Base-by-base conservation (phyloP, 2,113 vertebrate species). In the Riparia riparia region DNA sequence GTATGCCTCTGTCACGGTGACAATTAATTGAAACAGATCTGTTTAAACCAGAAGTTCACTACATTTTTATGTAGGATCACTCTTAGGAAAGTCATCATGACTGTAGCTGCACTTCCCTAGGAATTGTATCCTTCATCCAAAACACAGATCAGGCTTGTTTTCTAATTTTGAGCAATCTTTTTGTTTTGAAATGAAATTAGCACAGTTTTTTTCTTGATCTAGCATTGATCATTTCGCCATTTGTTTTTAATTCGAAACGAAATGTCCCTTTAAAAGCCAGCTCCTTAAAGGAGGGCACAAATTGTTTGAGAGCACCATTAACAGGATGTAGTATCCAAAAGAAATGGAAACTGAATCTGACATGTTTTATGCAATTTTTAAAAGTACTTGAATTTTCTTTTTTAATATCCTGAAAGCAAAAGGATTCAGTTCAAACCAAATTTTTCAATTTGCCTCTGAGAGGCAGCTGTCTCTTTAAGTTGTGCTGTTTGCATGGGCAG, bases 11-110 rank as follows among this genome's bases (percentile, higher is more conserved):
- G 14, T 49, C 50, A 42, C 31, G 32, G 28, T 49, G 71, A 72
- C 49, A 82, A 26, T 77, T 76, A 70, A 42, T 82, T 68, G 34
- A 58, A 94, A 29, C 34, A 73, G 25, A 34, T 47, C 44, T 80
- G 12, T n/a, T 89, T 80, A 69, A 82, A 54, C 8, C 7, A 37
- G 32, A 50, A 34, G 22, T 41, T 56, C 0, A 0, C 29, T 37
- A 26, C 4, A 13, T 57, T 83, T 77, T 83, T 47, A n/a, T 0
- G 0, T n/a, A 56, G 50, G 18, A 45, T 51, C 19, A 42, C 26
- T 47, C 9, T 11, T n/a, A 21, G 5, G 18, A 82, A 82, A 85
- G 34, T 34, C 14, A 17, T 80, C 45, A 32, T 25, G 49, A 42
- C 25, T 63, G 18, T 32, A 82, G 54, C 49, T 73, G 20, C 19